Conservation (phyloP, 2,888 invertebrate genomes). For the Sialis lutaria region DNA sequence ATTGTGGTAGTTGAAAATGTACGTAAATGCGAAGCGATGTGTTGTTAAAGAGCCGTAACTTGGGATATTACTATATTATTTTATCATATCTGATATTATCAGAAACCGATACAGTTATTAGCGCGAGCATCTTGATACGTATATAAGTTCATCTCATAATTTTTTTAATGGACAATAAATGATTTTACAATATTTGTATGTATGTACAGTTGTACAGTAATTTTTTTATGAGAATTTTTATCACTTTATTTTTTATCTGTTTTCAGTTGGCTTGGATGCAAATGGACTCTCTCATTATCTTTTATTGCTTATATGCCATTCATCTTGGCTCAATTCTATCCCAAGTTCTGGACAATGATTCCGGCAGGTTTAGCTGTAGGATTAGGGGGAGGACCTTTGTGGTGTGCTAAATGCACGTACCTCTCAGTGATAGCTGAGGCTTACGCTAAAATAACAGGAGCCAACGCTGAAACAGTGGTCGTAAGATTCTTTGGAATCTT, state of each 20-base stretch:
- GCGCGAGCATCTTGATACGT: not conserved
- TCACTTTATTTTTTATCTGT: constrained; percentile 8
- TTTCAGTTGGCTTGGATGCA: constrained; percentile 71
- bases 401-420: constrained; percentile 94
- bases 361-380: constrained; percentile 73
- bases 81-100: no score
- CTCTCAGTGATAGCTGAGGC: constrained; percentile 69
- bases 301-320: constrained; percentile 84
- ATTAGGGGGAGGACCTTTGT: constrained; percentile 79
- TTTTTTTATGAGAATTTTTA: no score
- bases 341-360: constrained; percentile 65
- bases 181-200: no score
- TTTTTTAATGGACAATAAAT: not conserved
- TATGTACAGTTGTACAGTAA: not conserved
- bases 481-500: constrained; percentile 89
- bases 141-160: not conserved
- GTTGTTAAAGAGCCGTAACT: no score
- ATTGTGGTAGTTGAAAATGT: no score
- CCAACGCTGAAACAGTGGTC: constrained; percentile 54
- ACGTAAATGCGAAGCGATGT: no score
- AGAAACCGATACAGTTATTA: not conserved
- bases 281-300: constrained; percentile 72
- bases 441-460: constrained; percentile 51
- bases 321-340: constrained; percentile 80
- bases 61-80: no score